Conservation (phyloP, 1,140 invertebrate genomes). For the Platyura marginata region DNA sequence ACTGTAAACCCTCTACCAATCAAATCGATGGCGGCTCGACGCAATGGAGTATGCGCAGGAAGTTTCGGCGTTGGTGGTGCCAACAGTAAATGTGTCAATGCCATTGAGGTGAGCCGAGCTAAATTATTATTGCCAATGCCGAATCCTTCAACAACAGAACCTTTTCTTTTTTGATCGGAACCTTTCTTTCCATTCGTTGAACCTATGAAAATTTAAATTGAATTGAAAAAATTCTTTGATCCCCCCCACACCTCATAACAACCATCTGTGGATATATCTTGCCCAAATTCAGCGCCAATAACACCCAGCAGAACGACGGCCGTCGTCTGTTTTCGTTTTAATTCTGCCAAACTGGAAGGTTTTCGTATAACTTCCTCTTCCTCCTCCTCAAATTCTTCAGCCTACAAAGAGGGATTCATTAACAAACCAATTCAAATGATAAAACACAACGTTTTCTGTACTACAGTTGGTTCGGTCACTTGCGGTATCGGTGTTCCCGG, state of each 20-base stretch:
- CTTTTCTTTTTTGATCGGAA: conserved; percentile 46
- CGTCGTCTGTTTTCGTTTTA: conserved; percentile 89
- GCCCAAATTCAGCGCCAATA: conserved; percentile 94
- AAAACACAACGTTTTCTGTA: too few relatives aligned
- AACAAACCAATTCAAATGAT: too few relatives aligned
- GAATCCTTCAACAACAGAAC: conserved; percentile 74
- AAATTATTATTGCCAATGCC: conserved; percentile 83
- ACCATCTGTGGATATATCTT: conserved; percentile 58
- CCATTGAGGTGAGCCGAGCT: conserved; percentile 80
- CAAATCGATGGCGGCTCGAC: conserved; percentile 91
- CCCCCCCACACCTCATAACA: conserved; percentile 2
- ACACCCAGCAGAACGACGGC: conserved; percentile 93
- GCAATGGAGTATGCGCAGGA: conserved; percentile 73
- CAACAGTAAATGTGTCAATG: conserved; percentile 83
- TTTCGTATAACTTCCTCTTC: conserved; percentile 60
- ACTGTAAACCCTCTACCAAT: conserved; percentile 92
- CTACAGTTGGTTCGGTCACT: conserved; percentile 10
- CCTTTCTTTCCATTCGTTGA: conserved; percentile 6
- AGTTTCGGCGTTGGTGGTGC: conserved; percentile 62
- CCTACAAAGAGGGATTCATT: conserved; percentile 7
- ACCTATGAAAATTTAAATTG: conserved; percentile 11
- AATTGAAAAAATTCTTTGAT: background rate
- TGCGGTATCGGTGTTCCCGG: conserved; percentile 4
- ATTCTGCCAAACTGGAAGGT: conserved; percentile 66
- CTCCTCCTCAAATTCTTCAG: conserved; percentile 67